phyloP scores from a whole-genome alignment of 2,113 vertebrate genomes.

The Upupa epops region DNA sequence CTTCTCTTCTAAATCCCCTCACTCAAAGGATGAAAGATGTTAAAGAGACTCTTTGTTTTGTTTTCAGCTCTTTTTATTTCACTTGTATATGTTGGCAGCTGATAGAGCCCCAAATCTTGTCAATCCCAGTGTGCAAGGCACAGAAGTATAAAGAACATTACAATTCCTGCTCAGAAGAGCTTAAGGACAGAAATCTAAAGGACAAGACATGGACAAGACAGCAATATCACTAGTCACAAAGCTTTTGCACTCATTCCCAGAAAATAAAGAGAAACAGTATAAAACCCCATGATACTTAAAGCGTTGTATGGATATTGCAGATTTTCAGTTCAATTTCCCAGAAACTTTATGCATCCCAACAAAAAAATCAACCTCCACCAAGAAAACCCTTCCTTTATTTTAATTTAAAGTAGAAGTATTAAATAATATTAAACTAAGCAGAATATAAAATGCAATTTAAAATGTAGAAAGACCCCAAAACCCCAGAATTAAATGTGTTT shows the following conservation, averaged over 20 bases:
- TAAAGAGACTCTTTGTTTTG: constrained; percentile 33
- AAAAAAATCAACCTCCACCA: no score
- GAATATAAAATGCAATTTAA: neutral
- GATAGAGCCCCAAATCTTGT: constrained; percentile 16
- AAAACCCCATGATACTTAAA: neutral
- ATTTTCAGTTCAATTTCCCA: neutral
- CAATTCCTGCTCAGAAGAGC: constrained; percentile 10
- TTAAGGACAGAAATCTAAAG: constrained; percentile 33
- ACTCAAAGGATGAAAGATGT: constrained; percentile 5
- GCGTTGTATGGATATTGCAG: neutral
- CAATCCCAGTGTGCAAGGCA: constrained; percentile 10
- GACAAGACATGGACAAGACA: constrained; percentile 1
- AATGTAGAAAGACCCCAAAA: neutral
- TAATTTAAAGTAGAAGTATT: neutral
- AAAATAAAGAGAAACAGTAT: neutral
- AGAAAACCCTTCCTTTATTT: no score
- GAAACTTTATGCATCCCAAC: no score
- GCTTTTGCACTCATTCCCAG: neutral
- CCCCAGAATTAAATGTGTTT: neutral
- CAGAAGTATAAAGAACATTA: neutral
- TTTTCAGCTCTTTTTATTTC: constrained; percentile 37
- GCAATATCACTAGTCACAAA: neutral
- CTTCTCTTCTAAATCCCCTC: constrained; percentile 33
- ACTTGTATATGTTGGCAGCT: constrained; percentile 28
- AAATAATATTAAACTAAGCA: neutral